Evolutionary conservation across 2,113 vertebrate species (phyloP), one percentile per base, ranked within the genome.

Genomic region (Rhagologus leucostigma): DNA sequence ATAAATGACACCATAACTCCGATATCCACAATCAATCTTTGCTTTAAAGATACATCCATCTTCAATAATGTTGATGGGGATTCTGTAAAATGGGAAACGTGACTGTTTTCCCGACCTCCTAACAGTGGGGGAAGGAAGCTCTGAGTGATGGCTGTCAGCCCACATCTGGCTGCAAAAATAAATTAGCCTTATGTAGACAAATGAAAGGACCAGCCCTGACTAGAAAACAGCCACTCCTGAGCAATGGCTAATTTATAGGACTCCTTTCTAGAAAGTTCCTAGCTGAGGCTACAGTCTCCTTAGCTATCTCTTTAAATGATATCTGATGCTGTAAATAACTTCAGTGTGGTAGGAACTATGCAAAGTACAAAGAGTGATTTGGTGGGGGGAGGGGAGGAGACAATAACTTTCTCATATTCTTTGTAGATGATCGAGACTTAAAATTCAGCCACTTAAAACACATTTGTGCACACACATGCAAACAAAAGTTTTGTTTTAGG

Each of bases 1-100:
- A 99, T 99, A 99, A 99, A 99, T 99, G 99, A 98, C 98, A 98
- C 99, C 98, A 99, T 99, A 99, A 99, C 99, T 99, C 99, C 98
- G 98, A 99, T 99, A 99, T 99, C 99, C 99, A 99, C 99, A 99
- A 99, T 99, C 99, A 99, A 99, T 99, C 99, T 99, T 99, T 98
- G 99, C 98, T 99, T 99, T 99, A 99, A 99, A 99, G 99, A 99
- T 98, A 98, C 99, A 99, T 99, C 99, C 99, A 99, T 99, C 99
- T 99, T 99, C 98, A 98, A 98, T 99, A 99, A 99, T 98, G 99
- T 99, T 99, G 99, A 99, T 99, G 98, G 99, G 98, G 98, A 98
- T 99, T 98, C 98, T 99, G 98, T 98, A 98, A 98, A 98, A 99
- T 98, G 98, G 98, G 98, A 98, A 98, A 99, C 98, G 98, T 98